Conservation (phyloP, 2,888 invertebrate species). For the Sussaba pulchella region DNA sequence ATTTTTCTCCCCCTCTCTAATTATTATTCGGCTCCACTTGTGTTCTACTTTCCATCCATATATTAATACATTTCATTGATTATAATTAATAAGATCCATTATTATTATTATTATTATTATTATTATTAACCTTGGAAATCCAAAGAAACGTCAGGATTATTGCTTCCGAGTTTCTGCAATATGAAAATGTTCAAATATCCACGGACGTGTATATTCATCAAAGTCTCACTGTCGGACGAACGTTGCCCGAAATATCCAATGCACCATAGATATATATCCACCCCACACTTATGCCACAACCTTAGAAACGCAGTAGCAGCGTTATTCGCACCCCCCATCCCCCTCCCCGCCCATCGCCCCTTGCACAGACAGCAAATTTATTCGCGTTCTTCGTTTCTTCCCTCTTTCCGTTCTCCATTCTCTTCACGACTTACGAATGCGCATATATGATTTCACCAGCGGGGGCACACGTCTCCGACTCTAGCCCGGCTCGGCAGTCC, state of each 20-base stretch:
- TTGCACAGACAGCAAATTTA: constrained; percentile 60
- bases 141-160: no score
- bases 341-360: no score
- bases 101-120: no score
- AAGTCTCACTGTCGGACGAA: neutral
- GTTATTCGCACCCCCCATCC: constrained; percentile 61
- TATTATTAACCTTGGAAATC: no score
- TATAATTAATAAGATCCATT: no score
- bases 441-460: constrained; percentile 70
- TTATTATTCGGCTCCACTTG: no score
- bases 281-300: neutral
- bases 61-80: no score
- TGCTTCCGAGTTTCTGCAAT: no score
- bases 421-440: constrained; percentile 68
- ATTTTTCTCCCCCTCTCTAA: no score
- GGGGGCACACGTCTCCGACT: constrained; percentile 14
- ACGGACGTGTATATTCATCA: no score
- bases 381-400: constrained; percentile 57
- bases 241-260: neutral
- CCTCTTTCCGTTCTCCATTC: constrained; percentile 29
- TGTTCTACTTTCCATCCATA: no score
- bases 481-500: constrained; percentile 17
- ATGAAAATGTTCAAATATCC: no score
- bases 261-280: constrained; percentile 10
- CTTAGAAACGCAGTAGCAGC: constrained; percentile 40